Evolutionary conservation across 2,888 invertebrate species (phyloP).

Genomic region (Sussaba pulchella): DNA sequence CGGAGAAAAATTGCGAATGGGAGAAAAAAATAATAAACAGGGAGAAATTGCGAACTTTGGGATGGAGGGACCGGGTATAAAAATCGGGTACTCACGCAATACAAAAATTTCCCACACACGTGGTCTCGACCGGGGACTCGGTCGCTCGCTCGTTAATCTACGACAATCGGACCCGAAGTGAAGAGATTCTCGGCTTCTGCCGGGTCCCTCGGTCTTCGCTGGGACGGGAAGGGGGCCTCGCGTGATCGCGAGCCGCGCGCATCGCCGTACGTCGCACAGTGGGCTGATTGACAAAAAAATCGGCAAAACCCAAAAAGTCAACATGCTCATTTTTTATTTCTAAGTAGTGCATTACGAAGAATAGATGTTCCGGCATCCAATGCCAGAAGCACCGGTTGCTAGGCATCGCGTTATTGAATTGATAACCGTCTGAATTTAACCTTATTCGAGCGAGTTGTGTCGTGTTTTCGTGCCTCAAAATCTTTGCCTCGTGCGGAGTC

Average conservation of each 20-base stretch:
- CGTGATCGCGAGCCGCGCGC: background rate
- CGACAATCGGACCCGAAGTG: no score
- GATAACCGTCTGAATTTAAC: slow-evolving; percentile 41
- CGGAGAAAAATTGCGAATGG: no score
- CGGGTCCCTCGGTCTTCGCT: no score
- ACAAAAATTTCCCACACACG: no score
- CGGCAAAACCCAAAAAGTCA: slow-evolving; percentile 48
- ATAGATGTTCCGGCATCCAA: slow-evolving; percentile 21
- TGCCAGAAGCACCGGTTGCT: slow-evolving; percentile 39
- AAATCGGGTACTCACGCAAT: no score
- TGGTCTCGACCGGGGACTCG: no score
- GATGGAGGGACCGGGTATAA: no score
- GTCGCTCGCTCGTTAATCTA: no score
- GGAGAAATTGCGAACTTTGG: no score
- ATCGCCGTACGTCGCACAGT: slow-evolving; percentile 15
- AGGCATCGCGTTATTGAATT: slow-evolving; percentile 27
- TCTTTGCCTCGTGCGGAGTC: slow-evolving; percentile 35
- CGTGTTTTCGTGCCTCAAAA: slow-evolving; percentile 28
- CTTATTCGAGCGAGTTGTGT: slow-evolving; percentile 29
- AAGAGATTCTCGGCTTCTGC: no score
- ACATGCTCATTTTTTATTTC: slow-evolving; percentile 31
- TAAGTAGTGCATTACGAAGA: slow-evolving; percentile 34
- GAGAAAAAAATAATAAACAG: no score
- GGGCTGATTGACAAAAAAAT: slow-evolving; percentile 41
- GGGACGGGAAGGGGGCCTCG: no score